These are phyloP conservation scores for Danio jaintianensis DNA, from an alignment of 2,797 vertebrate species.

Conservation along the genomic window DNA sequence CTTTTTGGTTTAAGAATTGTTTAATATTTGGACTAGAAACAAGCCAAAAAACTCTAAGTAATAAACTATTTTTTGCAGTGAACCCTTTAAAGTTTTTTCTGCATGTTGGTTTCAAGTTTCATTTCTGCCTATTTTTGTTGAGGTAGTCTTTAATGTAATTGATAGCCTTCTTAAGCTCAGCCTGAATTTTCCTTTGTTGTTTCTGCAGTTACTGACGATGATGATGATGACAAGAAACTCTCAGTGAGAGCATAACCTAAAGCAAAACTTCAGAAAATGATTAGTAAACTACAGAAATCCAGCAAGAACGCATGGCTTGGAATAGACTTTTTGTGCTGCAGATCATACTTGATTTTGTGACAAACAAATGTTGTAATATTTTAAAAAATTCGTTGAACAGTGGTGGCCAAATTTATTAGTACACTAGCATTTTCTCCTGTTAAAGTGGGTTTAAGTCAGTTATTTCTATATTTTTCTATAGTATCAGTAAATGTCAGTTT, in stretches of 20 bases:
- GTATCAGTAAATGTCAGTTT: too few species aligned
- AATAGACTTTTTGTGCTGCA: background rate
- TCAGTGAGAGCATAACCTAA: background rate
- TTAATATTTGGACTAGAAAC: too few species aligned
- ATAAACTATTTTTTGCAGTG: too few species aligned
- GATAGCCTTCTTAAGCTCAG: background rate
- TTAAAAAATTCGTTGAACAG: background rate
- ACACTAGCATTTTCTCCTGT: too few species aligned
- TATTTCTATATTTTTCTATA: too few species aligned
- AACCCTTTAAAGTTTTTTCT: too few species aligned
- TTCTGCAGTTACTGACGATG: background rate
- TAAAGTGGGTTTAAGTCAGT: too few species aligned
- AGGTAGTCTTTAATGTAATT: background rate
- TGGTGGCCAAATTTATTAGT: too few species aligned
- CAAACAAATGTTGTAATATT: background rate
- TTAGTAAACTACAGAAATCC: background rate
- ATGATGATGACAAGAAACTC: conserved; percentile 3
- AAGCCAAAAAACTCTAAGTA: too few species aligned
- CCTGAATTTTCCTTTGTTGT: background rate
- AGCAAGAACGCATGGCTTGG: background rate
- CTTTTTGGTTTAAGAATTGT: too few species aligned
- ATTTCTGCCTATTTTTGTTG: too few species aligned
- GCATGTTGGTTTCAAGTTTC: too few species aligned
- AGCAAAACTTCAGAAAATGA: background rate
- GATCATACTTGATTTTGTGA: background rate